Evolutionary conservation across 2,888 invertebrate genomes (phyloP), one percentile per base, ranked within the genome.

Genomic region (Philaethria dido): DNA sequence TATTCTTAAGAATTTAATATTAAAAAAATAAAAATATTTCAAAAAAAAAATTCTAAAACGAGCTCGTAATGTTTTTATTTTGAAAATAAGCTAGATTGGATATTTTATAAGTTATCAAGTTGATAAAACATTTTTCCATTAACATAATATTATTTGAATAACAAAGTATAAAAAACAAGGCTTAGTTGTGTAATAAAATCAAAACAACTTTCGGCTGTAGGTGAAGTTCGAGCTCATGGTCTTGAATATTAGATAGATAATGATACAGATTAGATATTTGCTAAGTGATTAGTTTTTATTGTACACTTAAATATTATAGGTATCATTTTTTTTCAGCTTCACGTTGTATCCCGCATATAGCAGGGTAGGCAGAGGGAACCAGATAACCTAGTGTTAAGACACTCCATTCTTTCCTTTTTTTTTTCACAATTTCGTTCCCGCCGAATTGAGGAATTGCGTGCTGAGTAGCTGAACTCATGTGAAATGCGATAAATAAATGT

Each of bases 141-240:
- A 55, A 57, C n/a, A 14, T 33, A 6, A 36, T 13, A 42, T 9
- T n/a, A 57, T 57, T 16, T 42, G 25, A 57, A 42, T 57, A 42
- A 42, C n/a, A 42, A 42, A 57, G n/a, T 42, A 57, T 25, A 14
- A 42, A 39, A 42, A 29, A 29, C 45, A 18, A 44, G 44, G 60
- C 29, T 45, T 45, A 13, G 44, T 45, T 45, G 22, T 25, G 60
- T 18, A 60, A 60, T 33, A 69, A 62, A 39, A 67, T 44, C 33
- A 20, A 67, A 60, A 62, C 48, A 50, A 22, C 45, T 64, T 66
- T 54, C 25, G 11, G 42, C 16, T 50, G 47, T 68, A 45, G 70
- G 68, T 68, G 65, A 70, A 70, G 70, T 70, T 70, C 68, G 20
- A n/a, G 2, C 48, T 18, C 29, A 44, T 60, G 54, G 25, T 63